Evolutionary conservation across 2,113 vertebrate genomes (phyloP).

Genomic region (Ptilonorhynchus violaceus): DNA sequence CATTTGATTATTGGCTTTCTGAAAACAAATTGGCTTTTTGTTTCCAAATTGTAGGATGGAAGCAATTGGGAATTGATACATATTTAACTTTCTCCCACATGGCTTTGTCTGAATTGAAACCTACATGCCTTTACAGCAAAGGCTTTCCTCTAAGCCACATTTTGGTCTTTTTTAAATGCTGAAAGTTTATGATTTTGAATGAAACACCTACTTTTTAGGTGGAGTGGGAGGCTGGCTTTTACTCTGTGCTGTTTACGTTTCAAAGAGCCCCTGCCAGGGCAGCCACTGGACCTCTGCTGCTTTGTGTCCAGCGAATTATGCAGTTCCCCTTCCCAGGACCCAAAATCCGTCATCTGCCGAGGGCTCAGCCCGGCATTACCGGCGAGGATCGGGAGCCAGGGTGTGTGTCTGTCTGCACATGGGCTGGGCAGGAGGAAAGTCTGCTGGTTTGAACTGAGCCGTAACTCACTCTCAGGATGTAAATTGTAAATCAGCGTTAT

Average conservation of each 20-base stretch:
- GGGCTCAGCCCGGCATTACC: not conserved
- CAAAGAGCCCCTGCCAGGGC: not conserved
- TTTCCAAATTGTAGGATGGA: conserved; percentile 24
- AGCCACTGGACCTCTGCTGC: not conserved
- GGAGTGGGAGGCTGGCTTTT: not conserved
- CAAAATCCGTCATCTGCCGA: not conserved
- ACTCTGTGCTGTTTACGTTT: not conserved
- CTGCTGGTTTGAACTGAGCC: conserved; percentile 10
- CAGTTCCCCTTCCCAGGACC: not conserved
- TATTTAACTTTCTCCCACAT: not conserved
- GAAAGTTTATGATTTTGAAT: conserved; percentile 2
- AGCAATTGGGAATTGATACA: not conserved
- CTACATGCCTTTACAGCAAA: not conserved
- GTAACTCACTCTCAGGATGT: conserved; percentile 39
- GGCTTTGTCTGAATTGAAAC: not conserved
- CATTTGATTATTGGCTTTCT: conserved; percentile 10
- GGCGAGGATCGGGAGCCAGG: not conserved
- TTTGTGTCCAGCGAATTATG: not conserved
- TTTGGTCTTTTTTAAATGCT: not conserved
- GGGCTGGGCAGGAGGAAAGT: conserved; percentile 48
- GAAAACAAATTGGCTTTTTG: conserved; percentile 31
- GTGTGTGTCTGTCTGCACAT: not conserved
- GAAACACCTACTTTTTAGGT: not conserved
- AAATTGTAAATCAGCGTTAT: conserved; percentile 63
- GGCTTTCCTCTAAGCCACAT: not conserved